Evolutionary conservation across 1,140 invertebrate genomes (phyloP), one percentile per base, ranked within the genome.

Genomic region (Drosophila jambulina): DNA sequence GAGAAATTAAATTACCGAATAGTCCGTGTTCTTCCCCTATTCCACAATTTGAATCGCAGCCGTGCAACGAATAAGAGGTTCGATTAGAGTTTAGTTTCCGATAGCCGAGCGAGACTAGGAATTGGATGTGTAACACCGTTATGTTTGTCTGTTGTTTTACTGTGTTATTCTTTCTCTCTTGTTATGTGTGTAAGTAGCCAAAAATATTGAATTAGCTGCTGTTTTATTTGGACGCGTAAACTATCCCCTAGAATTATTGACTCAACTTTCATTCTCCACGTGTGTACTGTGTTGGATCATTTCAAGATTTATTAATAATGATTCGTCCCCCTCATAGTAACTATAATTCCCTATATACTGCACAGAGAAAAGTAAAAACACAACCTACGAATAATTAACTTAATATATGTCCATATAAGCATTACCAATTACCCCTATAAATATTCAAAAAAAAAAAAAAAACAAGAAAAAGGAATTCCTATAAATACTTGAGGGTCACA

Each of bases 401-500:
- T 36, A 75, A 74, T 62, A 54, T 54, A 74, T 74, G 63, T 68
- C 56, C 56, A 77, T 68, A 38, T 60, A 77, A 59, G 25, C 64
- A 77, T 54, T 45, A 48, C 40, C n/a, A 7, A 71, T 49, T 72
- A 72, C 34, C 57, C 71, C 48, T 60, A 77, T 77, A 60, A 59
- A 67, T 60, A 77, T 59, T 23, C 68, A 67, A 40, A 23, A n/a
- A 38, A 32, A 4, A 43, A 43, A 51, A 45, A 34, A 12, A 32
- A 53, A 67, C n/a, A n/a, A 54, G 12, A 15, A 36, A 67, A 68
- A 40, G 59, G 49, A 74, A 75, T 46, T 58, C 53, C 29, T 58
- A 76, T 68, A 67, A 77, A 77, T 68, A 77, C 42, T 77, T 77
- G 75, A 77, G 75, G 75, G 75, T 77, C 75, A 77, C 75, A 77